Evolutionary conservation across 1,140 invertebrate genomes (phyloP), one percentile per base, ranked within the genome.

Genomic region (Eciton burchellii): DNA sequence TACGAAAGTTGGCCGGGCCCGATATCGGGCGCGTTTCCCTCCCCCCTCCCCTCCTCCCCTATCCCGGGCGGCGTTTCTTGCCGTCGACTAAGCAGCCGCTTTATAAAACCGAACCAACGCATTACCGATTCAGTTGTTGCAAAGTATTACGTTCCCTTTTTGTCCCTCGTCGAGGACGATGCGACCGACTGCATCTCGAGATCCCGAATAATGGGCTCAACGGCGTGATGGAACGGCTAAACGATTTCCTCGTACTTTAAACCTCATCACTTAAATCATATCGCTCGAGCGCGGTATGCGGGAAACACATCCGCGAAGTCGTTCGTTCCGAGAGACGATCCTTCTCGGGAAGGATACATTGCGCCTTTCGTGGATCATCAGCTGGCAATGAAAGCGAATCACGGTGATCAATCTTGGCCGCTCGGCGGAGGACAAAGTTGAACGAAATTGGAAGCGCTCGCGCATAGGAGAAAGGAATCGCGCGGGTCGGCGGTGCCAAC

Each of bases 101-200:
- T 62, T 77, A 77, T 77, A 77, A 77, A n/a, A n/a, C n/a, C n/a
- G n/a, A n/a, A 77, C 16, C 21, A 35, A 54, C 35, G 63, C 74
- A 79, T 79, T 79, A 79, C 63, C 74, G 68, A 79, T 79, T 79
- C 74, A 79, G 68, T 79, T 79, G 74, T 79, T 79, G 70, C 74
- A 79, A 79, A 79, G 74, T 70, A 79, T 79, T 79, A 70, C 56
- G 74, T 56, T 35, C 14, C 49, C 56, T 63, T 14, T 70, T 70
- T 6, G n/a, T n/a, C n/a, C n/a, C n/a, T n/a, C n/a, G n/a, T n/a
- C n/a, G n/a, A n/a, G n/a, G n/a, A n/a, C n/a, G n/a, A 68, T 54
- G 35, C 73, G 35, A 43, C 19, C 19, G 35, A 43, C 19, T 47
- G 49, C 26, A n/a, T n/a, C n/a, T 54, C 41, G n/a, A 41, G 16